Conservation (phyloP, 2,113 vertebrate species). For the Anolis carolinensis region DNA sequence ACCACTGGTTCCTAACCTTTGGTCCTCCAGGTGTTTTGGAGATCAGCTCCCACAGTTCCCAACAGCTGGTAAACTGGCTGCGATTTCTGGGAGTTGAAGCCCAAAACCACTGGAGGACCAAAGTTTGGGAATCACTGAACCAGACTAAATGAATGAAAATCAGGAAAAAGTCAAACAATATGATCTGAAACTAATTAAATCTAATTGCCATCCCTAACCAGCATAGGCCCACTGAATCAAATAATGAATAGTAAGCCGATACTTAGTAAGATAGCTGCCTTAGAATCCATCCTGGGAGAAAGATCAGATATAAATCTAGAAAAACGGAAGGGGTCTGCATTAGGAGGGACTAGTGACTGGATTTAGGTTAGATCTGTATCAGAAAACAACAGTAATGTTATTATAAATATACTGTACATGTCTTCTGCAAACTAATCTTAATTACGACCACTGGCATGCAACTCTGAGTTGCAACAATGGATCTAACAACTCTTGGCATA, state of each 20-base stretch:
- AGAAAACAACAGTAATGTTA: neutral
- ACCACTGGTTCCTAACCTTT: neutral
- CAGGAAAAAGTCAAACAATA: neutral
- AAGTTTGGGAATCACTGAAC: too few species aligned
- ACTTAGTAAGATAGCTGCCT: too few species aligned
- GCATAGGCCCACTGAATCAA: too few species aligned
- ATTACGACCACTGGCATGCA: neutral
- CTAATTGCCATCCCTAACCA: neutral
- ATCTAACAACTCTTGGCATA: neutral
- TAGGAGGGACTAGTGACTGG: neutral
- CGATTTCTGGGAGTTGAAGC: too few species aligned
- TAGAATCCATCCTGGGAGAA: too few species aligned
- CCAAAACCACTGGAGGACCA: neutral
- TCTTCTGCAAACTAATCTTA: neutral
- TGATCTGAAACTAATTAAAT: neutral
- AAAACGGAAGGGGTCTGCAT: neutral
- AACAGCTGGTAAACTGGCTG: too few species aligned
- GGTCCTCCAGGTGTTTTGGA: too few species aligned
- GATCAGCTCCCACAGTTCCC: too few species aligned
- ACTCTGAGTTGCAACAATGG: neutral
- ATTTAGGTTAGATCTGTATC: neutral
- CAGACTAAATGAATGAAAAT: neutral
- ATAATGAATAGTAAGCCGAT: too few species aligned
- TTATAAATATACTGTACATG: neutral
- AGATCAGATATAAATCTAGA: too few species aligned